Evolutionary conservation across 64 coral and sea anemone species (phyloP).

Genomic region (Montipora foliosa): DNA sequence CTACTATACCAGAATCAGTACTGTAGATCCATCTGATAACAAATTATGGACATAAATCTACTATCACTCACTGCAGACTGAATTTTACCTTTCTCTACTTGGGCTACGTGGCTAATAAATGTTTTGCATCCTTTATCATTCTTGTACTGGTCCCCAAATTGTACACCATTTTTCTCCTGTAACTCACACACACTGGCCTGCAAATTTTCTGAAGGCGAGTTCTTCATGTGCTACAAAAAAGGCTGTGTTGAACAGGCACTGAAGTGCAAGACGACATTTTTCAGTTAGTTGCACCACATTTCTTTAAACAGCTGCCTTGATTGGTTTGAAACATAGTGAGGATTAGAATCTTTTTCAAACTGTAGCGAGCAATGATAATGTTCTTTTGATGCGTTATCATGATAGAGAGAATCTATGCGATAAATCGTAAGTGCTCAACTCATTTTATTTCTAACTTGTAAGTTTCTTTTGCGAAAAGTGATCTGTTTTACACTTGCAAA

Average conservation of each 20-base stretch:
- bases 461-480: not conserved
- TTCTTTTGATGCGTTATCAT: conserved; percentile 24
- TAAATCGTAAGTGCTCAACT: not conserved
- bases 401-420: not conserved
- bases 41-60: not conserved
- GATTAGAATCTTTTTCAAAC: conserved; percentile 26
- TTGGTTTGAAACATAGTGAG: not conserved
- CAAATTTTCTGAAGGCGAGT: conserved; percentile 25
- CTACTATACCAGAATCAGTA: not conserved
- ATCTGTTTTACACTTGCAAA: not conserved
- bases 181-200: conserved; percentile 11
- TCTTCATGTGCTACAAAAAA: not conserved
- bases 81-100: conserved; percentile 41
- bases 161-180: conserved; percentile 46
- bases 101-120: conserved; percentile 31
- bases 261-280: not conserved
- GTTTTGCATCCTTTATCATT: conserved; percentile 28
- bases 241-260: not conserved
- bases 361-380: conserved; percentile 35
- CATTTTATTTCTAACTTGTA: conserved; percentile 14
- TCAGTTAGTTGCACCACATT: not conserved
- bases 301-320: not conserved
- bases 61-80: conserved; percentile 10
- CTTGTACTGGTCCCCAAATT: conserved; percentile 45
- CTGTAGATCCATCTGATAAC: not conserved